A percentile compares a stretch with the other conserved stretches of the same genome.
Conservation (phyloP, 1,140 invertebrate genomes). For the Limonius californicus region DNA sequence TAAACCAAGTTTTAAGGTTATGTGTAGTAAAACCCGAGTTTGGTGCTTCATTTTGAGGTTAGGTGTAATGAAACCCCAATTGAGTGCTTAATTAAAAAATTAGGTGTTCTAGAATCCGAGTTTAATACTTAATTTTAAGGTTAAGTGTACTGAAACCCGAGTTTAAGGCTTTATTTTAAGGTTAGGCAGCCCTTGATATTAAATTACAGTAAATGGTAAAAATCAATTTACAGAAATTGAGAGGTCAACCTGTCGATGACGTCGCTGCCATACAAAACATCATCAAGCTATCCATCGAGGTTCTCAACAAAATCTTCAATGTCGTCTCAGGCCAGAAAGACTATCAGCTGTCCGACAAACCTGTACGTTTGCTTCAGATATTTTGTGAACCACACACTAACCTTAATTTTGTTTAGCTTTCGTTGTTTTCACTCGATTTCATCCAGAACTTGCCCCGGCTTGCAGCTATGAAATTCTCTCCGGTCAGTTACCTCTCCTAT, state of each 20-base stretch:
- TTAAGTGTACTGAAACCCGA: too few species aligned
- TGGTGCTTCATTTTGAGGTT: too few species aligned
- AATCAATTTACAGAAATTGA: conserved; percentile 50
- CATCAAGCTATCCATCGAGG: conserved; percentile 46
- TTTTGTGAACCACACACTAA: background rate
- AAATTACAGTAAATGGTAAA: too few species aligned
- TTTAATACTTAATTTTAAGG: too few species aligned
- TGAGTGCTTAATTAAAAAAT: too few species aligned
- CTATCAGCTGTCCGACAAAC: background rate
- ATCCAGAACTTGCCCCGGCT: background rate
- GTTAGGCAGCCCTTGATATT: too few species aligned
- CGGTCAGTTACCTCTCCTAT: background rate
- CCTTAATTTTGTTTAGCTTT: background rate
- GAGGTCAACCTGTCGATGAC: conserved; percentile 53
- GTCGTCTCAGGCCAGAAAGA: background rate
- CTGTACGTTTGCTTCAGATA: background rate
- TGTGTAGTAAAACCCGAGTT: too few species aligned
- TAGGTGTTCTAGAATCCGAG: too few species aligned
- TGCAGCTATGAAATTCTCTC: background rate
- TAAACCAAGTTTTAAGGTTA: too few species aligned
- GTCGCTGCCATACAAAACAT: conserved; percentile 54
- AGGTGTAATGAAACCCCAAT: too few species aligned
- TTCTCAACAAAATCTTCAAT: background rate
- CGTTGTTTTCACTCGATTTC: background rate
- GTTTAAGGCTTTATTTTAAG: too few species aligned